Percentiles rank a stretch among this genome's conserved stretches.
phyloP scores from a whole-genome alignment of 2,113 vertebrate species.

The Clarias gariepinus region DNA sequence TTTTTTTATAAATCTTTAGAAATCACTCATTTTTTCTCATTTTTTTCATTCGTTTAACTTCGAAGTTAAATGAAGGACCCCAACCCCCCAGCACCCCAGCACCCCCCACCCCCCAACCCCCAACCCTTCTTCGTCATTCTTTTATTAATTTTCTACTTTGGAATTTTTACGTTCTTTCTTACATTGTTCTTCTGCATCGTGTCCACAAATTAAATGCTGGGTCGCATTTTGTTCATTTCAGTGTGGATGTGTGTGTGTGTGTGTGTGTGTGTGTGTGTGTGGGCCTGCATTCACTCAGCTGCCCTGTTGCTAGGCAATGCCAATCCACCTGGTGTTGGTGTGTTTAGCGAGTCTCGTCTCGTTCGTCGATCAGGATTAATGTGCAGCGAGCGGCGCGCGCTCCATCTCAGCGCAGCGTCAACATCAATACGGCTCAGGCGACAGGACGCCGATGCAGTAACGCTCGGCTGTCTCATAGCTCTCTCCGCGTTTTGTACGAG shows the following conservation, averaged over 20 bases:
- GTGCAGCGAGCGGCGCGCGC: slow-evolving; percentile 4
- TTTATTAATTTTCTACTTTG: neutral
- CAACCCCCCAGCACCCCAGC: too few relatives aligned
- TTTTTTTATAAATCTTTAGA: neutral
- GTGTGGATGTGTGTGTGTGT: neutral
- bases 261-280: neutral
- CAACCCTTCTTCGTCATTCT: too few relatives aligned
- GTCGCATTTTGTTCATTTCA: neutral
- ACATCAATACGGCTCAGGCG: slow-evolving; percentile 10
- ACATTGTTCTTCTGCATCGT: neutral
- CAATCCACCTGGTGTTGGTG: neutral
- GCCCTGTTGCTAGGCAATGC: slow-evolving; percentile 35
- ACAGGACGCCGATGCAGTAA: slow-evolving; percentile 1
- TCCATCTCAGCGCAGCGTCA: neutral
- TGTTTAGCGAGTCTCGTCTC: slow-evolving; percentile 35
- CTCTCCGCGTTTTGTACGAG: neutral
- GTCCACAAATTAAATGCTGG: neutral
- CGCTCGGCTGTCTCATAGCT: slow-evolving; percentile 9
- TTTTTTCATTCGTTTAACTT: neutral
- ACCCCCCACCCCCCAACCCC: neutral
- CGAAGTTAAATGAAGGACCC: too few relatives aligned
- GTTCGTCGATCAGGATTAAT: slow-evolving; percentile 30
- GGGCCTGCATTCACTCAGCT: neutral
- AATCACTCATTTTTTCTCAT: neutral
- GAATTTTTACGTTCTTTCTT: neutral